Evolutionary conservation across 2,888 invertebrate genomes (phyloP).

Genomic region (Coremacera marginata): DNA sequence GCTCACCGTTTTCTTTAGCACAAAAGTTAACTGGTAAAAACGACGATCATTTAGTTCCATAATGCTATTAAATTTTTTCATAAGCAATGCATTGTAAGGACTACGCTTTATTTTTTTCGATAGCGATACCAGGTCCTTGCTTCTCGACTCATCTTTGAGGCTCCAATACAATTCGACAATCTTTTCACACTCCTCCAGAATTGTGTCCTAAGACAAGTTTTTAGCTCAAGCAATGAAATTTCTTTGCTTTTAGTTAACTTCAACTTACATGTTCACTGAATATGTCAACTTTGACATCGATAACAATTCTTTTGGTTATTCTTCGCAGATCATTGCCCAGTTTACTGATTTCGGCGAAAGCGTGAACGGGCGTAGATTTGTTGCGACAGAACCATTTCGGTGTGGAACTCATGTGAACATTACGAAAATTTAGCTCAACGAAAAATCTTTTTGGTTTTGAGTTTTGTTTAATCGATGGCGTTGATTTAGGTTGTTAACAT

Average conservation of each 20-base stretch:
- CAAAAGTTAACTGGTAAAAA: constrained; percentile 65
- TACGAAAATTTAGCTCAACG: neutral
- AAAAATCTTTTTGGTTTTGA: neutral
- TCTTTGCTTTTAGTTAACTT: neutral
- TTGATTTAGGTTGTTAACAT: neutral
- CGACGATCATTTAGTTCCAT: constrained; percentile 63
- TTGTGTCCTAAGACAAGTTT: constrained; percentile 54
- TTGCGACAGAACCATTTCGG: constrained; percentile 67
- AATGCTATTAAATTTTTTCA: constrained; percentile 59
- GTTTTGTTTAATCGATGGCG: constrained; percentile 41
- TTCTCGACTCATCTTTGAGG: constrained; percentile 60
- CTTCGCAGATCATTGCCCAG: constrained; percentile 63
- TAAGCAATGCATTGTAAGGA: constrained; percentile 65
- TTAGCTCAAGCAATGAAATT: neutral
- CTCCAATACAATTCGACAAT: constrained; percentile 63
- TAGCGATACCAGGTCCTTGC: constrained; percentile 59
- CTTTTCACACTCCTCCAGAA: constrained; percentile 63
- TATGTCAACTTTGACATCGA: constrained; percentile 66
- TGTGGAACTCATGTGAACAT: constrained; percentile 59
- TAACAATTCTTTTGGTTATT: constrained; percentile 64
- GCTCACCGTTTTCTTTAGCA: constrained; percentile 63
- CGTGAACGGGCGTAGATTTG: constrained; percentile 62
- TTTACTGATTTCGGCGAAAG: constrained; percentile 63
- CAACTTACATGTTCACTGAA: constrained; percentile 64
- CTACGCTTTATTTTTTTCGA: constrained; percentile 67